Base-by-base conservation (phyloP, 2,113 vertebrate species). In the Triplophysa dalaica region DNA sequence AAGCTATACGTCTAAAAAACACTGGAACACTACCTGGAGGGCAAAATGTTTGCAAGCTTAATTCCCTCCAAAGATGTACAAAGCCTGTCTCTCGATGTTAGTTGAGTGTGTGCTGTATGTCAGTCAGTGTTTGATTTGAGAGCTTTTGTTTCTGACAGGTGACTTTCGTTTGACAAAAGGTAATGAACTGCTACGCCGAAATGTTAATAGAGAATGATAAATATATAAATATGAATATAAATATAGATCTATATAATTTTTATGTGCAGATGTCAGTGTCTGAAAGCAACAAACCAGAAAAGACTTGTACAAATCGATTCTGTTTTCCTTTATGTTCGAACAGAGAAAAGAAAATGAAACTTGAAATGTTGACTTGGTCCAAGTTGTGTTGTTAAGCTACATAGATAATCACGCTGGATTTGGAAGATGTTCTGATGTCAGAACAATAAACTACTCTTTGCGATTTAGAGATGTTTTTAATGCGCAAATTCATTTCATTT, bases 201-300 rank as follows among this genome's bases (percentile, higher is more conserved):
- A 86, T 92, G 91, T 92, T 92, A 88, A 94, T 90, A 93, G 91
- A 92, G 89, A 92, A 93, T 92, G 88, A 91, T 91, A 82, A 76
- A 85, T 81, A 86, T 86, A 86, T 91, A 92, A 89, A 89, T 89
- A 92, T 91, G 91, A 89, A 90, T 88, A 90, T 89, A 87, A 87
- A 90, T 82, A 90, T 87, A 92, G 90, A 92, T 87, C 86, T 86
- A 91, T 92, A 92, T 92, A 88, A 92, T 94, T 94, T 93, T 93
- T 94, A 93, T 93, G 92, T 93, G 92, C 91, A 90, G 89, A 92
- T 93, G 89, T 93, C 88, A 84, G 85, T 93, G 92, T 93, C 88
- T 88, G 90, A 92, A 92, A 91, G 90, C 89, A 93, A 89, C 89
- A 90, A 88, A 88, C 83, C 89, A 86, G 90, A 88, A 83, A 80